These are phyloP conservation scores for Xiphydria camelus DNA, from an alignment of 2,888 invertebrate species.

Conservation along the genomic window DNA sequence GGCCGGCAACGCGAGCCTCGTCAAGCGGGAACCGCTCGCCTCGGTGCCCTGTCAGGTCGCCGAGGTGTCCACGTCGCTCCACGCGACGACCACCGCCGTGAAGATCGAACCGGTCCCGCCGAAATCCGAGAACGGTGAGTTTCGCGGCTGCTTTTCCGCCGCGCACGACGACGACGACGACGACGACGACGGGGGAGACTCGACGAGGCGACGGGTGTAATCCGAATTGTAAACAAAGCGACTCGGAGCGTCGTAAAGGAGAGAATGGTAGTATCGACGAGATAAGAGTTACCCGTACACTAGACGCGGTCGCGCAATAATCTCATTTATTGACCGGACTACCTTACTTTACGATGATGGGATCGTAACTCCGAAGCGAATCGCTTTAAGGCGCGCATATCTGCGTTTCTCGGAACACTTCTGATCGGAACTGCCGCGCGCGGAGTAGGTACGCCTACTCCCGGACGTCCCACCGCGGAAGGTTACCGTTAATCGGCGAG, in stretches of 20 bases:
- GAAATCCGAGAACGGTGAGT: constrained; percentile 62
- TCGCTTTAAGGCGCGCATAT: too few relatives aligned
- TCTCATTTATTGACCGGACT: background rate
- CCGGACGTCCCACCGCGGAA: too few relatives aligned
- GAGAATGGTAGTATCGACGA: constrained; percentile 3
- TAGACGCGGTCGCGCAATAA: background rate
- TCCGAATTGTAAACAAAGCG: background rate
- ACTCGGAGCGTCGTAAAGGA: constrained; percentile 8
- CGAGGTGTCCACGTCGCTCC: constrained; percentile 61
- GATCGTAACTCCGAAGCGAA: too few relatives aligned
- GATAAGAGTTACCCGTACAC: background rate
- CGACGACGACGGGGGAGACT: background rate
- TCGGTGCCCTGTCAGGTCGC: constrained; percentile 64
- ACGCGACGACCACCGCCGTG: constrained; percentile 59
- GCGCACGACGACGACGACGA: background rate
- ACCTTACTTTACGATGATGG: too few relatives aligned
- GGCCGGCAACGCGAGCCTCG: constrained; percentile 58
- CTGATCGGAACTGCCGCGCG: too few relatives aligned
- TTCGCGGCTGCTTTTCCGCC: background rate
- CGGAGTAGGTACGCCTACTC: too few relatives aligned
- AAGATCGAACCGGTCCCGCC: constrained; percentile 72
- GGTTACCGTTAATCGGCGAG: constrained; percentile 5
- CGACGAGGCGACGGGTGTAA: background rate
- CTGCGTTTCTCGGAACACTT: too few relatives aligned
- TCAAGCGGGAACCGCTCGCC: constrained; percentile 69